A percentile compares a stretch with the other conserved stretches of the same genome.
These are phyloP conservation scores for Caenorhabditis sulstoni DNA, from an alignment of 2,888 invertebrate genomes.

Conservation along the genomic window DNA sequence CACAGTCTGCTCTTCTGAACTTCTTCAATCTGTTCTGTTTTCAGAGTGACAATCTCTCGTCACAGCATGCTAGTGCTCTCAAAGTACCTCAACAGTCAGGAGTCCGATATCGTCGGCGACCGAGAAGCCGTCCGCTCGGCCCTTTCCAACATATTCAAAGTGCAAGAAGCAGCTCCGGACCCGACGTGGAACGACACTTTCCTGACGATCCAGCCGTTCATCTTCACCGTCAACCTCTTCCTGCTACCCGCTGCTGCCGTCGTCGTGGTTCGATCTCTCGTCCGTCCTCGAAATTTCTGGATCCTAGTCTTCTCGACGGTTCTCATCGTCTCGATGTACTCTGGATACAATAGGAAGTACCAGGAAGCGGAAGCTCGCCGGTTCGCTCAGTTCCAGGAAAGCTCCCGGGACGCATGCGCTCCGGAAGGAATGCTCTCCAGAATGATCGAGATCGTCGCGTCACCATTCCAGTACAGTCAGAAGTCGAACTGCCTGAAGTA, in stretches of 20 bases:
- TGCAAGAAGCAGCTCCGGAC: conserved; percentile 19
- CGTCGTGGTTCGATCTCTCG: conserved; percentile 30
- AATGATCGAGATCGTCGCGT: conserved; percentile 43
- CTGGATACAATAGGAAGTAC: conserved; percentile 50
- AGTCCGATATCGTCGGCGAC: conserved; percentile 16
- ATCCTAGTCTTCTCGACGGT: conserved; percentile 38
- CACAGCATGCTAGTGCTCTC: conserved; percentile 48
- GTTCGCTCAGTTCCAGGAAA: conserved; percentile 40
- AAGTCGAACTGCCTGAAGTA: conserved; percentile 57
- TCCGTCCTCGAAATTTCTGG: conserved; percentile 49
- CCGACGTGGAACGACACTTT: conserved; percentile 38
- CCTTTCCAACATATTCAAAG: conserved; percentile 49
- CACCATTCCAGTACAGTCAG: conserved; percentile 39
- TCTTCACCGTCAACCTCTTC: conserved; percentile 36
- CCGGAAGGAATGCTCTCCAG: conserved; percentile 48
- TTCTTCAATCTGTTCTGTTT: not conserved
- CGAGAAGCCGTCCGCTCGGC: conserved; percentile 48
- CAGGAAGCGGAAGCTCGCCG: conserved; percentile 49
- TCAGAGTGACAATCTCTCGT: conserved; percentile 41
- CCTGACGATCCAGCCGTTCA: conserved; percentile 30
- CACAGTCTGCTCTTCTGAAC: no score
- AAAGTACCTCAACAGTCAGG: conserved; percentile 39
- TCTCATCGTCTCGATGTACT: conserved; percentile 45
- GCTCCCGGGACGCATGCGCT: conserved; percentile 31
- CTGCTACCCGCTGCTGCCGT: conserved; percentile 40